Evolutionary conservation across 2,888 invertebrate genomes (phyloP), one percentile per base, ranked within the genome.

Genomic region (Neocrepidodera transversa): DNA sequence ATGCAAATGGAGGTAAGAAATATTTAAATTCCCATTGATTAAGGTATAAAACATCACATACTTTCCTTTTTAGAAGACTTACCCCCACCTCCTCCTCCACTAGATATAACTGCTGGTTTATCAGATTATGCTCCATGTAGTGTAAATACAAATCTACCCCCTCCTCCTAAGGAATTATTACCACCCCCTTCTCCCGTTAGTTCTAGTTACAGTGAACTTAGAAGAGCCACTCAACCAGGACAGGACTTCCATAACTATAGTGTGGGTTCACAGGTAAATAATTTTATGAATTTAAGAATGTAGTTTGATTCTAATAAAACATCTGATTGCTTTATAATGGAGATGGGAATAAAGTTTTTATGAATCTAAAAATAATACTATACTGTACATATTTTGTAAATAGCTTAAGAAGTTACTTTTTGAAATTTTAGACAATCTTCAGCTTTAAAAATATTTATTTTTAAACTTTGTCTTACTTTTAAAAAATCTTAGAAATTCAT

Each of bases 171-270:
- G 50, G 91, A 92, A 65, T 82, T 89, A 63, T 85, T 89, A 56
- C 91, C 92, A 14, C 93, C 94, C 4, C 93, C 93, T 6, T 93
- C 93, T 62, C 94, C 94, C 1, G 94, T 94, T 0, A 93, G 93
- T 72, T 94, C 93, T 1, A 93, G 93, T 68, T 95, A 94, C 72
- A 93, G 93, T 74, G 94, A 94, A 80, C 80, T 94, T 56, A 84
- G 91, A 52, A 83, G 92, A 65, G 93, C 94, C 10, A 92, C 91
- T 16, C 86, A 90, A 70, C 85, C 86, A 54, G 82, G 72, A 18
- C 77, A 75, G 45, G 78, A 78, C 57, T 80, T 78, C 60, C 82
- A 84, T 64, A 84, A 85, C 65, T 85, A 87, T 71, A 89, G 88
- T 56, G 86, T 89, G 66, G 86, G 87, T 62, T 91, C 91, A 23